A percentile compares a stretch with the other conserved stretches of the same genome.
Conservation (phyloP, 1,140 invertebrate species). For the Sarcophaga bullata region DNA sequence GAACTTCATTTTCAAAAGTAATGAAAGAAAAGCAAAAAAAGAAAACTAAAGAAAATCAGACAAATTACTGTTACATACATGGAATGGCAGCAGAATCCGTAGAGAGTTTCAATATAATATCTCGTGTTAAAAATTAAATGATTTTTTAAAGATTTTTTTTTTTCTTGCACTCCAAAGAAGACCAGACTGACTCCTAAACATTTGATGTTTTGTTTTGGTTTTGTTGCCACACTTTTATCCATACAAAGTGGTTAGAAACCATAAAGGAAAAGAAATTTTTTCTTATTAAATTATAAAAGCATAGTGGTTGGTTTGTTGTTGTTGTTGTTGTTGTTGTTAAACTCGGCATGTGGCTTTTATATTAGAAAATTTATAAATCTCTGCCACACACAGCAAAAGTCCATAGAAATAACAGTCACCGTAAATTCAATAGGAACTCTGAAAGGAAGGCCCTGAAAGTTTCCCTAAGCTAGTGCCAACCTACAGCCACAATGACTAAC, state of each 20-base stretch:
- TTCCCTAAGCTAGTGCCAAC: neutral
- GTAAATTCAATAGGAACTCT: neutral
- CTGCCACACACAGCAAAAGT: neutral
- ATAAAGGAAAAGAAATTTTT: neutral
- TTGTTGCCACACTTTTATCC: neutral
- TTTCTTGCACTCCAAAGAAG: too few species aligned
- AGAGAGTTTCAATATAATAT: slow-evolving; percentile 29
- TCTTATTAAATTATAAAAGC: slow-evolving; percentile 8
- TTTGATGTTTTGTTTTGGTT: neutral
- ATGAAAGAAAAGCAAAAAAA: too few species aligned
- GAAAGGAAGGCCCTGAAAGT: neutral
- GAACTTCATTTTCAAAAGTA: too few species aligned
- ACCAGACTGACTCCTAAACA: too few species aligned
- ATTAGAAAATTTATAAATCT: slow-evolving; percentile 34
- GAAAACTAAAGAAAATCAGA: too few species aligned
- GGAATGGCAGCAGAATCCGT: neutral
- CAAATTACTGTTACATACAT: neutral
- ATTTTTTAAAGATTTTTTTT: slow-evolving; percentile 8
- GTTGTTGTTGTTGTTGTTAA: neutral
- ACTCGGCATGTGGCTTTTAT: slow-evolving; percentile 38
- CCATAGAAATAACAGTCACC: slow-evolving; percentile 8
- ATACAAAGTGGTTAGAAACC: neutral
- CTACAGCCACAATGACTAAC: neutral
- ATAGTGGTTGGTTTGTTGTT: neutral
- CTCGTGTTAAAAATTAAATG: slow-evolving; percentile 33